Base-by-base conservation (phyloP, 2,113 vertebrate species). In the Marmota monax region DNA sequence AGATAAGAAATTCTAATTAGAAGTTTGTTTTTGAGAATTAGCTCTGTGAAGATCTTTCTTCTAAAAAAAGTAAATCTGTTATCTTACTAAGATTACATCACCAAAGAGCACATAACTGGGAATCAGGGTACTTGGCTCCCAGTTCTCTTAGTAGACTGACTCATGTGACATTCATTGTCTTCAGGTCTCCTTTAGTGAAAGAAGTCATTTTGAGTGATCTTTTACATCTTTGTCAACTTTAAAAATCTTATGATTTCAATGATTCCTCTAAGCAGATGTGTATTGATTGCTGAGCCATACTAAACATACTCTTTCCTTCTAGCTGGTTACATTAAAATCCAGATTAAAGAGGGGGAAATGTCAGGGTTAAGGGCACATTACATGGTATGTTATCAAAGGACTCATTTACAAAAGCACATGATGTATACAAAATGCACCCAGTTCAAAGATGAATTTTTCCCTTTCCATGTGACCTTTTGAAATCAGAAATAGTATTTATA, bases 381-480 rank as follows among this genome's bases (percentile, higher is more conserved):
- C 45, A 51, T 34, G 53, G 16, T 53, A 42, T 45, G 11, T 80
- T 90, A 45, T 23, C 51, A 61, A 93, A 91, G 23, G 34, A 70
- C 20, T 91, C 20, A 32, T 90, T 92, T 88, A 85, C 27, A 82
- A 92, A 92, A 74, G 17, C 16, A 58, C 16, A 48, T 77, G 48
- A 80, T 83, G 7, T 88, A 7, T 74, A 48, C 83, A 70, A 85
- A 72, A 86, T 37, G 58, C 12, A 13, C 85, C n/a, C 80, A 77
- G 58, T 67, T 88, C 56, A 93, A 86, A 91, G 69, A 80, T 18
- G 11, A 88, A 14, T 63, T 94, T 96, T 91, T 77, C 80, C 42
- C 63, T 72, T 94, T 88, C 53, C 83, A 92, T 80, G 80, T 96
- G 94, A 97, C 91, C 95, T 97, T 98, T 97, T 80, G 84, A 96